Evolutionary conservation across 2,113 vertebrate genomes (phyloP), one percentile per base, ranked within the genome.

Genomic region (Oncorhynchus clarkii): DNA sequence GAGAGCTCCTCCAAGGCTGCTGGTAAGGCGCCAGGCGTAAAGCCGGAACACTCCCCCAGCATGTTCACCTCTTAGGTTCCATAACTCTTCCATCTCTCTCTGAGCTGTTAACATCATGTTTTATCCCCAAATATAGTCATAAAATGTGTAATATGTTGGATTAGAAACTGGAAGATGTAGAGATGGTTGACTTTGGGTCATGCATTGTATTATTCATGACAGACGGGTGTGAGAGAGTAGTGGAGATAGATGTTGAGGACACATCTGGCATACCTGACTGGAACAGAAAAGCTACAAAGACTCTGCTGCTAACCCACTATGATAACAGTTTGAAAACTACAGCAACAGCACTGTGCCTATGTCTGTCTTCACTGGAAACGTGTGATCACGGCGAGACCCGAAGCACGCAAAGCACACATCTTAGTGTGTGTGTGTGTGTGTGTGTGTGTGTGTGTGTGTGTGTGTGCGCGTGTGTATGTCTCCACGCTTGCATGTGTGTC

Each of bases 141-240:
- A 51, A 16, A 51, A 51, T 14, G 49, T 13, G 49, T 13, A 16
- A 14, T 51, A 51, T 13, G 49, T 51, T 51, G 49, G 14, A 5
- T 51, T 51, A 16, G 49, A 85, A 85, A 88, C 87, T 80, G 84
- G 81, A 83, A 82, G 86, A 31, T 14, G 62, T 22, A 26, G n/a
- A 12, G 24, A 24, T 66, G 64, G 24, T 27, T 27, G 11, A 12
- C 24, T 11, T 20, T 27, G 24, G 64, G 64, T n/a, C 22, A 6
- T 27, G 77, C 27, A 75, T 45, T 29, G 84, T 78, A 77, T 78
- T 82, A 84, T 84, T 87, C 82, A 22, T 84, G 88, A 88, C 88
- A 88, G 88, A 89, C 84, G 86, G 86, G 82, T 77, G 82, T 77
- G 67, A 80, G 81, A 90, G 64, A 66, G 24, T 66, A 14, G 64